These are phyloP conservation scores for Platerodrilus igneus DNA, from an alignment of 2,888 invertebrate genomes.

Conservation along the genomic window DNA sequence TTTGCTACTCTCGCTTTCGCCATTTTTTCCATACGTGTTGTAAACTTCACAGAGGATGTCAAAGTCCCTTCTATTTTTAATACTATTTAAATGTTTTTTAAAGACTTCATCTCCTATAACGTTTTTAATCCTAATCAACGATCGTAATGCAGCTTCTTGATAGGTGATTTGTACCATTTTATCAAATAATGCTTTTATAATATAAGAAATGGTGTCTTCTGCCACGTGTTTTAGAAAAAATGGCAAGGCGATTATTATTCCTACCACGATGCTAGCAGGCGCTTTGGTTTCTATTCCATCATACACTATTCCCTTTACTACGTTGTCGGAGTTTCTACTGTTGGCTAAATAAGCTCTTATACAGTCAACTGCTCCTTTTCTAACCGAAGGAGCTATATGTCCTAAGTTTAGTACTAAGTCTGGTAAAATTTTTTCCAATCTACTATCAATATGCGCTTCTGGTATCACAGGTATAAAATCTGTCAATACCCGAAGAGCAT, in stretches of 20 bases:
- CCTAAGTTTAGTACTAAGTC: conserved; percentile 75
- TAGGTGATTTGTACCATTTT: conserved; percentile 49
- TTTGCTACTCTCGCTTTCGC: conserved; percentile 14
- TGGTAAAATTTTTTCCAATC: conserved; percentile 59
- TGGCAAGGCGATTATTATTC: conserved; percentile 62
- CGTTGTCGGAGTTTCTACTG: conserved; percentile 63
- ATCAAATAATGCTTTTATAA: conserved; percentile 45
- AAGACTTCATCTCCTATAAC: conserved; percentile 64
- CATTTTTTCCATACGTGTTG: conserved; percentile 40
- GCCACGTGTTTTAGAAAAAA: conserved; percentile 55
- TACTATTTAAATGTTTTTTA: conserved; percentile 45
- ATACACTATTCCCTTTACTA: conserved; percentile 60
- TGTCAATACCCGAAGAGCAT: conserved; percentile 72
- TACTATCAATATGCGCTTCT: conserved; percentile 59
- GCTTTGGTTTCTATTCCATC: conserved; percentile 58
- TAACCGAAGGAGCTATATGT: conserved; percentile 72
- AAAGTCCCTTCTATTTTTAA: conserved; percentile 53
- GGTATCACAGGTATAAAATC: conserved; percentile 74
- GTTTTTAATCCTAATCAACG: conserved; percentile 65
- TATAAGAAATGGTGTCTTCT: conserved; percentile 46
- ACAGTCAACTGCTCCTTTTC: conserved; percentile 74
- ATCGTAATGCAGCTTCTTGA: conserved; percentile 64
- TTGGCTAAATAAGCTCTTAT: conserved; percentile 67
- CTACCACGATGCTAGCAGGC: conserved; percentile 58
- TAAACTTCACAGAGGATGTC: conserved; percentile 60